These are phyloP conservation scores for Thamnophis elegans DNA, from an alignment of 2,797 vertebrate genomes.

Conservation along the genomic window DNA sequence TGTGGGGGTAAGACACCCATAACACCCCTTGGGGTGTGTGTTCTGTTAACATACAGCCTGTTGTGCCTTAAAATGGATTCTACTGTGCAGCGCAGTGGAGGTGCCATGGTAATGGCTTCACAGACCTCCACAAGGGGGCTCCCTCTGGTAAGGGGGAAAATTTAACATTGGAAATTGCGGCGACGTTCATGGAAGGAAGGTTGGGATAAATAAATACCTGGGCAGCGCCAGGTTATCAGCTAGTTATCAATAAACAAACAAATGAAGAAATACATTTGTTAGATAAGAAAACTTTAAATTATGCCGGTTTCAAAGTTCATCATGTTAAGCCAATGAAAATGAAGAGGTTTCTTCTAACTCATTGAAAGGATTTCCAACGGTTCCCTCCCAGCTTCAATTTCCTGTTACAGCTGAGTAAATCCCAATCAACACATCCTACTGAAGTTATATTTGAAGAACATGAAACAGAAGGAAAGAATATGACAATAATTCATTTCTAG, in stretches of 20 bases:
- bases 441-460: background rate
- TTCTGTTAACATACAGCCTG: no score
- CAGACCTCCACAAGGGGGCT: no score
- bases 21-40: no score
- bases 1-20: no score
- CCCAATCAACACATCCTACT: conserved; percentile 1
- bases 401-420: conserved; percentile 14
- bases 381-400: background rate
- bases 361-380: background rate
- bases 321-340: background rate
- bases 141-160: no score
- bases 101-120: no score
- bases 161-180: no score
- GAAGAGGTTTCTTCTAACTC: background rate
- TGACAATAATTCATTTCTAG: background rate
- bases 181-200: no score
- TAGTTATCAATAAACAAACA: background rate
- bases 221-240: no score
- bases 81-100: no score
- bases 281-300: background rate
- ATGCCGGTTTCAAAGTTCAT: background rate
- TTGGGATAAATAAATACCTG: no score
- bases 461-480: background rate
- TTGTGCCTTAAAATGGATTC: no score
- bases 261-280: background rate